Conservation (phyloP, 2,888 invertebrate genomes). For the Leptinotarsa juncta region DNA sequence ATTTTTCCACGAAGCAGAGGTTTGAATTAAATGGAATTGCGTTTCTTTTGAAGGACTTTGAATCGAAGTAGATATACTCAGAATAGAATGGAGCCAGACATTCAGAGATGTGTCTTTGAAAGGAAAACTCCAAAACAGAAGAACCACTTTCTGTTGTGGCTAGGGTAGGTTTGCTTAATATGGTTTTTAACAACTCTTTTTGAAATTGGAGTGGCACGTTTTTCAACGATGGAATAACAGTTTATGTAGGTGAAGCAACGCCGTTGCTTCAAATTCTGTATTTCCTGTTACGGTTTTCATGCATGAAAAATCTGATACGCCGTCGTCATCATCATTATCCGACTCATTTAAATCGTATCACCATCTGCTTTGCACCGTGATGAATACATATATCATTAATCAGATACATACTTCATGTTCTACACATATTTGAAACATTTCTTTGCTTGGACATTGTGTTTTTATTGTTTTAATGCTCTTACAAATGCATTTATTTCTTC, state of each 20-base stretch:
- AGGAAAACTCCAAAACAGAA: not conserved
- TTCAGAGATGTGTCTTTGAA: not conserved
- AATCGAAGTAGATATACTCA: conserved; percentile 9
- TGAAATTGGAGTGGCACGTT: not conserved
- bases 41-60: conserved; percentile 7
- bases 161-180: not conserved
- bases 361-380: not conserved
- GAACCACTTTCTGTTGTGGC: not conserved
- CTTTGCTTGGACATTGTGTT: not conserved
- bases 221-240: not conserved
- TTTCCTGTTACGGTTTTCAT: conserved; percentile 10
- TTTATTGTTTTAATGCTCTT: not conserved
- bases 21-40: conserved; percentile 9
- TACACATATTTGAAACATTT: not conserved
- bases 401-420: not conserved
- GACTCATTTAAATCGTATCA: conserved; percentile 19
- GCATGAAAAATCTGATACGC: conserved; percentile 8
- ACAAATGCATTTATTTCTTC: not conserved
- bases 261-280: not conserved
- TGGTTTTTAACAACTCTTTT: not conserved
- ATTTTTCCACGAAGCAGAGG: conserved; percentile 7
- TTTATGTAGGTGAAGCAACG: not conserved
- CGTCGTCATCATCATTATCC: conserved; percentile 1
- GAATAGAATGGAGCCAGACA: not conserved
- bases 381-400: conserved; percentile 6